Percentiles rank a stretch among this genome's conserved stretches.
Conservation (phyloP, 2,113 vertebrate genomes). For the Megaceryle maxima region DNA sequence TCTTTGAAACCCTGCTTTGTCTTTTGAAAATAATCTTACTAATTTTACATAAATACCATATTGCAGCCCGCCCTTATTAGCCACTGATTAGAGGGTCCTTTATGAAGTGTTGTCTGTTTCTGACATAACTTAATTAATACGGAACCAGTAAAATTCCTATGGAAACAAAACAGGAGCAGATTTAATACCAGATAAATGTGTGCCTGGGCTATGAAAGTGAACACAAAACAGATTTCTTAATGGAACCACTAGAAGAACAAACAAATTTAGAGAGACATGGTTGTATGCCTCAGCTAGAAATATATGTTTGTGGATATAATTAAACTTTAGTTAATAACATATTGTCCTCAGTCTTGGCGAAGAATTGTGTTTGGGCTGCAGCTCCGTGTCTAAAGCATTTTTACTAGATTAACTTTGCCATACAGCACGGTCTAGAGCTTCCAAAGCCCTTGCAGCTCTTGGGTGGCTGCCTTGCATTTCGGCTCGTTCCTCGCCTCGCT, state of each 20-base stretch:
- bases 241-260: not conserved
- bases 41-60: not conserved
- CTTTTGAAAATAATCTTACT: not conserved
- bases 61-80: constrained; percentile 3
- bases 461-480: not conserved
- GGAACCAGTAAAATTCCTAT: constrained; percentile 13
- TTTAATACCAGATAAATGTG: not conserved
- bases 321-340: constrained; percentile 48
- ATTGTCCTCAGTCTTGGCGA: constrained; percentile 33
- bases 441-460: not conserved
- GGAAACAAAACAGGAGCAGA: constrained; percentile 5
- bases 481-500: not conserved
- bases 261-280: not conserved
- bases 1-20: not conserved
- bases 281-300: not conserved
- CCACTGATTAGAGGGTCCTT: constrained; percentile 54
- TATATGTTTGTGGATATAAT: constrained; percentile 50
- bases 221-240: constrained; percentile 16
- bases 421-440: not conserved
- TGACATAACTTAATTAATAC: constrained; percentile 31
- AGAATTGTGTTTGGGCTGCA: not conserved
- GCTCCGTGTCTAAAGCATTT: not conserved
- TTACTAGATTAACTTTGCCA: not conserved
- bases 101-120: constrained; percentile 22
- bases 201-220: constrained; percentile 9